Evolutionary conservation across 2,113 vertebrate genomes (phyloP).

Genomic region (Stegostoma tigrinum): DNA sequence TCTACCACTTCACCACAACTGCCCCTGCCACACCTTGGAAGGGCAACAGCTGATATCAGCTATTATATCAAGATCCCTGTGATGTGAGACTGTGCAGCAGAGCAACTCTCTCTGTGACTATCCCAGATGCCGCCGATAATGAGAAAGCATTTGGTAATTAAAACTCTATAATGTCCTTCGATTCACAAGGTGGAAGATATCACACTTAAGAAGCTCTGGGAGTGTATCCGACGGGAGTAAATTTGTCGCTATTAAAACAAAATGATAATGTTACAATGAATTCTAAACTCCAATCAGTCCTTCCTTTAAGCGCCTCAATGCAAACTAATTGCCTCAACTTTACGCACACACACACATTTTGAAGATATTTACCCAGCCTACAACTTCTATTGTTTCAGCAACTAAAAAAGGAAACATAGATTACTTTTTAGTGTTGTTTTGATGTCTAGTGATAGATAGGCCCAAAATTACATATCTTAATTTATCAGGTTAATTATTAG

Average conservation of each 20-base stretch:
- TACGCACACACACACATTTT: neutral
- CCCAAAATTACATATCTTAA: slow-evolving; percentile 29
- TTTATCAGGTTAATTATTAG: slow-evolving; percentile 12
- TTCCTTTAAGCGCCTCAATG: neutral
- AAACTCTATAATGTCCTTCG: neutral
- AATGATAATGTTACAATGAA: neutral
- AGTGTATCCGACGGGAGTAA: neutral
- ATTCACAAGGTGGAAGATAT: slow-evolving; percentile 5
- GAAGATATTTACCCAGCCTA: neutral
- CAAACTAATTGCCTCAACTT: neutral
- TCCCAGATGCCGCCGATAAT: neutral
- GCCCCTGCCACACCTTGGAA: neutral
- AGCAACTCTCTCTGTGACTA: neutral
- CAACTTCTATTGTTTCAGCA: neutral
- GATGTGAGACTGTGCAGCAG: neutral
- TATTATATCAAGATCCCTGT: neutral
- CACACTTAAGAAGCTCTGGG: neutral
- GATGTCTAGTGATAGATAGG: neutral
- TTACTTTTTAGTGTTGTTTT: neutral
- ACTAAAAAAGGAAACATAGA: neutral
- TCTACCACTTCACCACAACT: too few relatives aligned
- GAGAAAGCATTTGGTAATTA: slow-evolving; percentile 18
- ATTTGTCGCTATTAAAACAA: neutral
- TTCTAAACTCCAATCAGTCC: neutral
- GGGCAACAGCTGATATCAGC: neutral